A percentile compares a stretch with the other conserved stretches of the same genome.
phyloP scores from a whole-genome alignment of 2,797 vertebrate genomes.

The Onychomys leucogaster region DNA sequence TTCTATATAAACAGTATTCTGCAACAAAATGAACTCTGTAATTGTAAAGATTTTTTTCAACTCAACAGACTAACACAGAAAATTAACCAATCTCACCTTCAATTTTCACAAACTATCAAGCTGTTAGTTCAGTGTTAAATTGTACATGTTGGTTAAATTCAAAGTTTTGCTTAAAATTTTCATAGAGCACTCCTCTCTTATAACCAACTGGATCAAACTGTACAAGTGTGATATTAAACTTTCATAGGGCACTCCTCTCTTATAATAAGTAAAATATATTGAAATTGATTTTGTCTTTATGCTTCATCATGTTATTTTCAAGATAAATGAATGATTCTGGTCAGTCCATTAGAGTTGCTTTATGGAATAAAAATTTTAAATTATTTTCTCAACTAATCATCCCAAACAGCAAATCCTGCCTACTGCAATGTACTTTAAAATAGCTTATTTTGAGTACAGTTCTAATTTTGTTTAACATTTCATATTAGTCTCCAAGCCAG shows the following conservation, averaged over 20 bases:
- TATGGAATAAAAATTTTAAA: neutral
- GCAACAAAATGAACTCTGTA: neutral
- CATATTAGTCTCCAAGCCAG: neutral
- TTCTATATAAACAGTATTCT: neutral
- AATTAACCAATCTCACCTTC: neutral
- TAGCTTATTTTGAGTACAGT: neutral
- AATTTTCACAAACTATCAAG: neutral
- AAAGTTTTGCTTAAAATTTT: neutral
- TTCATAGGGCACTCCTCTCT: neutral
- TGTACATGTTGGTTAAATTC: neutral
- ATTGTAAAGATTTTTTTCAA: neutral
- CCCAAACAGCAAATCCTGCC: neutral
- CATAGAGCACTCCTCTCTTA: neutral
- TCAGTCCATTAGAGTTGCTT: neutral
- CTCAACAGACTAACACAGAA: neutral
- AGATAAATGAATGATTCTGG: neutral
- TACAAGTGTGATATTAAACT: neutral
- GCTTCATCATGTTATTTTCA: neutral
- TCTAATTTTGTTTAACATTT: neutral
- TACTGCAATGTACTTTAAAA: neutral
- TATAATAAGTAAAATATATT: neutral
- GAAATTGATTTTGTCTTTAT: constrained; percentile 1
- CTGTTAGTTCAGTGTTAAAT: neutral
- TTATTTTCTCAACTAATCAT: neutral
- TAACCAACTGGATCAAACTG: neutral